A percentile compares a stretch with the other conserved stretches of the same genome.
phyloP scores from a whole-genome alignment of 2,797 vertebrate genomes.

The Hipposideros larvatus region DNA sequence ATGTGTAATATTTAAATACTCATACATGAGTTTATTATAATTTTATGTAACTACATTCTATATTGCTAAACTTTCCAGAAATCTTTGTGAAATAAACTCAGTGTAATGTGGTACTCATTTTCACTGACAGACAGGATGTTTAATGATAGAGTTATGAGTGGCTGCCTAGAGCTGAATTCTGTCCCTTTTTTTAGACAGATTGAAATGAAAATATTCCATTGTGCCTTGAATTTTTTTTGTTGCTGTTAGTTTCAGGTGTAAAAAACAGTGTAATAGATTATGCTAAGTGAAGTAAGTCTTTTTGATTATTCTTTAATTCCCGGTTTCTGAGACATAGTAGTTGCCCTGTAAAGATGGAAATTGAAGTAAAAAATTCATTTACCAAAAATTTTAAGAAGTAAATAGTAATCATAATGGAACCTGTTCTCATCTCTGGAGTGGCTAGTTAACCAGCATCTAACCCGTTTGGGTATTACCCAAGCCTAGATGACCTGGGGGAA shows the following conservation, averaged over 20 bases:
- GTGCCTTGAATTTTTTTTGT: not conserved
- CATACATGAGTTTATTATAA: not conserved
- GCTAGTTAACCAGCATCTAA: not conserved
- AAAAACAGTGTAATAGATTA: too few species aligned
- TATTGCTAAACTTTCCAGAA: not conserved
- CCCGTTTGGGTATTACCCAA: not conserved
- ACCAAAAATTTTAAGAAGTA: not conserved
- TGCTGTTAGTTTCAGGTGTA: too few species aligned
- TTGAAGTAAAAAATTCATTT: not conserved
- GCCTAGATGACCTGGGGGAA: not conserved
- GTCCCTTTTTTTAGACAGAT: not conserved
- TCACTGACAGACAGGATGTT: not conserved
- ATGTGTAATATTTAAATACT: slow-evolving; percentile 4
- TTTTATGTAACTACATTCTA: not conserved
- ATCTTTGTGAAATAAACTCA: not conserved
- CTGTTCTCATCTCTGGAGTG: not conserved
- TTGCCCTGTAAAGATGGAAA: not conserved
- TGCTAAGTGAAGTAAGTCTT: not conserved
- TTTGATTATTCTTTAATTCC: not conserved
- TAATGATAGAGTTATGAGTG: not conserved
- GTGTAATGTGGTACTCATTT: not conserved
- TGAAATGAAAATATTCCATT: not conserved
- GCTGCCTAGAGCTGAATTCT: not conserved
- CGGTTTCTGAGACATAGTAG: not conserved
- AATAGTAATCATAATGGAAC: not conserved